These are phyloP conservation scores for Dipodomys ordii DNA, from an alignment of 2,113 vertebrate species.

Conservation along the genomic window DNA sequence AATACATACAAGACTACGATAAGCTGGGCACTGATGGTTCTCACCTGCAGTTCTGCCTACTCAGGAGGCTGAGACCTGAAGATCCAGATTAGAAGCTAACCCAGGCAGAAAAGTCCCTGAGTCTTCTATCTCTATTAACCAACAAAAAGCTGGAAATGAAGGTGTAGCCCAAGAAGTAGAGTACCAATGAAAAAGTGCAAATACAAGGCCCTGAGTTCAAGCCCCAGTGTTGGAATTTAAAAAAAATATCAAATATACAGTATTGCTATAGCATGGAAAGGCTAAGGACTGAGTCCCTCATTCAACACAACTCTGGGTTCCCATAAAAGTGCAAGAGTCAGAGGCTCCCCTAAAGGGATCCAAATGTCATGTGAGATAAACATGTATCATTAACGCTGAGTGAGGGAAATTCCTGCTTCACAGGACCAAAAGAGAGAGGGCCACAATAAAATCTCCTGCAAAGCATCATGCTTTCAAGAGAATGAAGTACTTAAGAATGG, in stretches of 20 bases:
- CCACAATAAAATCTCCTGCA: neutral
- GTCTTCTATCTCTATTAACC: no score
- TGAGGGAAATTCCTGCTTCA: neutral
- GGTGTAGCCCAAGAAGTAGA: no score
- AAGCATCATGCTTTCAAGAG: neutral
- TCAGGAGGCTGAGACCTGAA: no score
- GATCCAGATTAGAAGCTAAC: no score
- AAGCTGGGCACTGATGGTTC: neutral
- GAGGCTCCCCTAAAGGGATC: neutral
- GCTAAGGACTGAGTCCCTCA: no score
- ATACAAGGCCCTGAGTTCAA: no score
- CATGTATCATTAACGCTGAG: neutral
- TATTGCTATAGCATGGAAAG: neutral
- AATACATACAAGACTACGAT: neutral
- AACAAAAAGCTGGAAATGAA: no score
- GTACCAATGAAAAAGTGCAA: no score
- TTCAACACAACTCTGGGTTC: neutral
- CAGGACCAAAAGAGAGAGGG: neutral
- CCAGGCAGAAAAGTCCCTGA: no score
- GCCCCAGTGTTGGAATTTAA: no score
- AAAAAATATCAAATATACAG: no score
- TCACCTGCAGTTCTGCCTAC: no score
- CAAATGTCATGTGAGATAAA: neutral
- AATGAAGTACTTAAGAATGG: neutral
- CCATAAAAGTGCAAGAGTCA: neutral